Percentiles rank a stretch among this genome's conserved stretches.
Conservation (phyloP, 2,888 invertebrate genomes). For the Fragum sueziense region DNA sequence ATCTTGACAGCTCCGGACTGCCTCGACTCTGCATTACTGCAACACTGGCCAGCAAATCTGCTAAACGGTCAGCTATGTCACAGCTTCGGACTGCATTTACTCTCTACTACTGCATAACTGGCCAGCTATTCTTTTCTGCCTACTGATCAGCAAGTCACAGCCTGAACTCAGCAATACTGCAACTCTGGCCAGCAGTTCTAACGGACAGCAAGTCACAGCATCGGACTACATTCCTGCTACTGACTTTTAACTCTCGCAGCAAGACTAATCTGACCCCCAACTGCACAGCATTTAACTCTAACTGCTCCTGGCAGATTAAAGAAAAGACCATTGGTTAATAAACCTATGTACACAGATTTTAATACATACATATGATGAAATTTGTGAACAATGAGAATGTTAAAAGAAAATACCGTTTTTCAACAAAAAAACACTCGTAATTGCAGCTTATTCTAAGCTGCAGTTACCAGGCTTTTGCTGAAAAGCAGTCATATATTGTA, state of each 20-base stretch:
- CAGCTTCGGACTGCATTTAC: slow-evolving; percentile 51
- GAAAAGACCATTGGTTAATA: slow-evolving; percentile 42
- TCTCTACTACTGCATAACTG: slow-evolving; percentile 43
- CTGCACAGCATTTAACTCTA: slow-evolving; percentile 47
- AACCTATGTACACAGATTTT: slow-evolving; percentile 17
- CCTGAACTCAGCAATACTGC: slow-evolving; percentile 43
- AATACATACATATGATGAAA: slow-evolving; percentile 19
- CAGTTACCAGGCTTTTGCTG: too few relatives aligned
- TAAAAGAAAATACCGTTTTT: too few relatives aligned
- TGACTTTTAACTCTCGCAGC: slow-evolving; percentile 35
- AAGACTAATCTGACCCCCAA: slow-evolving; percentile 35
- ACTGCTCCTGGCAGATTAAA: slow-evolving; percentile 62
- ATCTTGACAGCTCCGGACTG: slow-evolving; percentile 50
- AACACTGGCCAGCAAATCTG: slow-evolving; percentile 25
- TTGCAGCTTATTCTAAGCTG: too few relatives aligned
- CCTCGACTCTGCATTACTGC: slow-evolving; percentile 48
- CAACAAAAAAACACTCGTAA: too few relatives aligned
- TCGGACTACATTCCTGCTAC: slow-evolving; percentile 49
- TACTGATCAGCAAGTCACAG: slow-evolving; percentile 28
- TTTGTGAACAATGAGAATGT: slow-evolving; percentile 7
- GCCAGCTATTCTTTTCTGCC: slow-evolving; percentile 14
- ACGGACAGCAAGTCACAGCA: slow-evolving; percentile 30
- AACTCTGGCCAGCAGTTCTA: slow-evolving; percentile 2
- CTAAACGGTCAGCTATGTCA: too few relatives aligned
- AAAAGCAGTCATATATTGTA: too few relatives aligned